Evolutionary conservation across 2,113 vertebrate genomes (phyloP), one percentile per base, ranked within the genome.

Genomic region (Etia nguti): DNA sequence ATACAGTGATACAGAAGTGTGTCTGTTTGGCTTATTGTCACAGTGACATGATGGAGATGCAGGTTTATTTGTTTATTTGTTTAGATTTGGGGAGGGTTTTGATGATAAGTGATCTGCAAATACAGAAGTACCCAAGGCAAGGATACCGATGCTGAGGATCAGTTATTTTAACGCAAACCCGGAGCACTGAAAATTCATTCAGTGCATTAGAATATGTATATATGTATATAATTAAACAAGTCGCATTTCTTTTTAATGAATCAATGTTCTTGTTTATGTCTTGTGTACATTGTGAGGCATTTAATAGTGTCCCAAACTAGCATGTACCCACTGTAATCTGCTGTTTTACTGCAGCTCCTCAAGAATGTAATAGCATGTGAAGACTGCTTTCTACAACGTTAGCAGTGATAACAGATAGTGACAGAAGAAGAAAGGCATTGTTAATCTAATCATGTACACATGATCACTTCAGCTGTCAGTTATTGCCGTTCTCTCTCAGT

Each of bases 341-440:
- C 43, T 5, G 46, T 12, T 48, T 75, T 41, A 2, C 70, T 50
- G 70, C 43, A 50, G 24, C 70, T 50, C 43, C 43, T 50, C 43
- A 31, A 20, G 43, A 50, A 31, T 20, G 70, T 50, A 50, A 75
- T 11, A 75, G 15, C 43, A 29, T 8, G 24, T 50, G 43, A 75
- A 75, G 15, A 75, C 70, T 20, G 43, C 24, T 75, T 8, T 75
- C 43, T 50, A 31, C 43, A 75, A 50, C 1, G 4, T 75, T 75
- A 75, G 16, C 16, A 11, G 41, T 2, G 15, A 20, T 75, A 75
- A 75, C 43, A 29, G 43, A 75, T 2, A 29, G 43, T 75, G 70
- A 31, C 70, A 75, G 43, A 75, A 75, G 43, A 75, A 50, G 70
- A 75, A 75, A 31, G 43, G 24, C 70, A 50, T 75, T 48, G 70